Evolutionary conservation across 2,113 vertebrate genomes (phyloP).

Genomic region (Leucopsar rothschildi): DNA sequence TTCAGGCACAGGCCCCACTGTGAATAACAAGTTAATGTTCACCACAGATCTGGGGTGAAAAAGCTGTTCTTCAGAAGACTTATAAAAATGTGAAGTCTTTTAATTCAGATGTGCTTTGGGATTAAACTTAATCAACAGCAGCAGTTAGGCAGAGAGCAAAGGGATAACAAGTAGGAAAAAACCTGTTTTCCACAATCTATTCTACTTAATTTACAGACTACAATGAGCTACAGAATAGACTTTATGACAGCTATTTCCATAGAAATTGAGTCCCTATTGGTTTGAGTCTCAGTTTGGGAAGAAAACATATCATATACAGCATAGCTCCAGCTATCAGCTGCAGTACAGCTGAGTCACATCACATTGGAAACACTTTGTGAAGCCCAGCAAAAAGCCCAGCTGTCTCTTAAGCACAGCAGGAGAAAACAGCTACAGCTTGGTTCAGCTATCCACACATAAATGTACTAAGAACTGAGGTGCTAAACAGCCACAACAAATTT

Average conservation of each 20-base stretch:
- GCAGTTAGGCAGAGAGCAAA: conserved; percentile 3
- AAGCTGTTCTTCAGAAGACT: background rate
- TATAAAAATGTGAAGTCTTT: conserved; percentile 24
- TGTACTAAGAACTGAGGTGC: background rate
- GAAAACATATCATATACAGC: background rate
- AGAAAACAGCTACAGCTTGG: background rate
- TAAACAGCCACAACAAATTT: background rate
- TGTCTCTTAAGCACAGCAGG: background rate
- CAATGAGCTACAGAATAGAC: background rate
- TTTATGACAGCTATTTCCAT: background rate
- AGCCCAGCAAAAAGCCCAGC: background rate
- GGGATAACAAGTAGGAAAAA: background rate
- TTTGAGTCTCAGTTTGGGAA: background rate
- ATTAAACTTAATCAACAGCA: conserved; percentile 35
- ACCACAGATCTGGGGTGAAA: background rate
- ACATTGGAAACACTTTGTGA: background rate
- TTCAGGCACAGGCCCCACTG: background rate
- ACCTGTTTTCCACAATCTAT: background rate
- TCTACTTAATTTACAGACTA: conserved; percentile 7
- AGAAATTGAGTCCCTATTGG: background rate
- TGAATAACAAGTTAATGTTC: background rate
- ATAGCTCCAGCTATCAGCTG: background rate
- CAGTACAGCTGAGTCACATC: background rate
- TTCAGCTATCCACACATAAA: background rate
- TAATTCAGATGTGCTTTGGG: conserved; percentile 32